Evolutionary conservation across 2,113 vertebrate species (phyloP).

Genomic region (Platichthys flesus): DNA sequence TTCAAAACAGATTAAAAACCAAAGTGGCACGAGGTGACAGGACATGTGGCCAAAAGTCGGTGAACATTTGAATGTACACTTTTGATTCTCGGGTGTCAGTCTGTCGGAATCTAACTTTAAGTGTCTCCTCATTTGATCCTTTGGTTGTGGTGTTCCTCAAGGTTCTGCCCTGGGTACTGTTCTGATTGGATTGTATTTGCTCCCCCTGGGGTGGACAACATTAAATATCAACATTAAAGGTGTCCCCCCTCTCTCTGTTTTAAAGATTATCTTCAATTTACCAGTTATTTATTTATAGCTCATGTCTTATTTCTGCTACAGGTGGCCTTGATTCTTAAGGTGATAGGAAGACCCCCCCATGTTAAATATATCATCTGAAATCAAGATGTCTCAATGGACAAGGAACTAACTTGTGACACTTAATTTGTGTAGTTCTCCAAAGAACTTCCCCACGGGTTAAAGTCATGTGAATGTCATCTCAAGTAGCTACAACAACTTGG

Average conservation of each 20-base stretch:
- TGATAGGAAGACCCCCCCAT: too few species aligned
- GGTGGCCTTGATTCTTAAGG: too few species aligned
- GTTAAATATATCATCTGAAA: background rate
- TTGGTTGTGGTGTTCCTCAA: background rate
- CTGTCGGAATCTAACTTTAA: background rate
- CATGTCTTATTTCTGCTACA: too few species aligned
- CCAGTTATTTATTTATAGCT: too few species aligned
- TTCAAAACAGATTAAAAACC: conserved; percentile 16
- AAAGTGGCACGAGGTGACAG: background rate
- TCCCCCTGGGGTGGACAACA: background rate
- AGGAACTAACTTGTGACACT: too few species aligned
- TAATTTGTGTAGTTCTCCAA: too few species aligned
- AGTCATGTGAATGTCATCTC: too few species aligned
- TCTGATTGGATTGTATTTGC: background rate
- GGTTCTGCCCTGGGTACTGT: background rate
- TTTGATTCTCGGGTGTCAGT: background rate
- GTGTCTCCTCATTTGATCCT: background rate
- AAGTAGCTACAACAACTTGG: too few species aligned
- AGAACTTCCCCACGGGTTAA: too few species aligned
- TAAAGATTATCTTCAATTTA: too few species aligned
- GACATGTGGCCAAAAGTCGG: background rate
- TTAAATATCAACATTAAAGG: background rate
- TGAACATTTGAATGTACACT: background rate
- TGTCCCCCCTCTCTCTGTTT: too few species aligned
- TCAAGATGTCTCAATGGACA: background rate